Percentiles rank a stretch among this genome's conserved stretches.
These are phyloP conservation scores for Oreochromis aureus DNA, from an alignment of 2,113 vertebrate genomes.

Conservation along the genomic window DNA sequence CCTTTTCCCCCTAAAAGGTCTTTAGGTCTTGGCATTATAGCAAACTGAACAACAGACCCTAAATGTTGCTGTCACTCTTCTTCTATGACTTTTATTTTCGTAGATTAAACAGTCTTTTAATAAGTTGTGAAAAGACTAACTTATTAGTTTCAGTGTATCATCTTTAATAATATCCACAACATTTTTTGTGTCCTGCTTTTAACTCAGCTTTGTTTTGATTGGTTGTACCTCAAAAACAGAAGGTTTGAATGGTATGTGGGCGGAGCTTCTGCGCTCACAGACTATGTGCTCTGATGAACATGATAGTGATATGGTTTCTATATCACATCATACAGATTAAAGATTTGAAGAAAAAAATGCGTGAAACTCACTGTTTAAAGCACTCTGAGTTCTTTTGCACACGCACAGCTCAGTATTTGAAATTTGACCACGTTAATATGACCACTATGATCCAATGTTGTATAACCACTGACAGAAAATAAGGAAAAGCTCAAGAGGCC, in stretches of 20 bases:
- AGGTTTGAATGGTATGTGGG: neutral
- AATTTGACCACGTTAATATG: neutral
- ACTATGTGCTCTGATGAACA: neutral
- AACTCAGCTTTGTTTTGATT: neutral
- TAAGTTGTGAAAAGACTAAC: neutral
- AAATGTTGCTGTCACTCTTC: neutral
- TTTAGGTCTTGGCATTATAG: neutral
- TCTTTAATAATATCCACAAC: neutral
- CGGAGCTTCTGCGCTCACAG: neutral
- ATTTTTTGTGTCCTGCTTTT: neutral
- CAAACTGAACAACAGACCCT: neutral
- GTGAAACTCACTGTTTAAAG: neutral
- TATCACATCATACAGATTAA: neutral
- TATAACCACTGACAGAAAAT: neutral
- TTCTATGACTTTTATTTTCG: neutral
- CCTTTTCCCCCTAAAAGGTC: neutral
- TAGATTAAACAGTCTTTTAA: neutral
- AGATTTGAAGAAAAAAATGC: neutral
- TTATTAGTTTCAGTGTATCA: neutral
- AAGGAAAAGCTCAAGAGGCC: neutral
- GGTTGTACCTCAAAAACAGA: neutral
- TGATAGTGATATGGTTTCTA: neutral
- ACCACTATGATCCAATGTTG: neutral
- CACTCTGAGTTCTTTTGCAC: neutral
- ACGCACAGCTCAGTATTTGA: neutral